Percentiles rank a stretch among this genome's conserved stretches.
These are phyloP conservation scores for Drosophila baimaii DNA, from an alignment of 1,140 invertebrate species.

Conservation along the genomic window DNA sequence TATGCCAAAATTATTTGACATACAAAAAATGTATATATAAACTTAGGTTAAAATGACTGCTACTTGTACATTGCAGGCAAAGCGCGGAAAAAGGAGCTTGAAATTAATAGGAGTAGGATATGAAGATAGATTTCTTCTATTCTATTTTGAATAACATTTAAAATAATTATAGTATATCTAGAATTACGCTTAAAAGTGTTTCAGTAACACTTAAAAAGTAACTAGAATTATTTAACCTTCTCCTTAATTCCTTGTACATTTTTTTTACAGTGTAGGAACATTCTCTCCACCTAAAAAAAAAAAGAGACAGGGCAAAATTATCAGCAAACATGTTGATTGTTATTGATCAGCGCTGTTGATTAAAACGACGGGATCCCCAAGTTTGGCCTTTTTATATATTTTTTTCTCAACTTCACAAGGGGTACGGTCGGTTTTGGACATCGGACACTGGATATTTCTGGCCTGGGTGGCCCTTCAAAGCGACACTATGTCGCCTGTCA, in stretches of 20 bases:
- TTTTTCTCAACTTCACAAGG: conserved; percentile 32
- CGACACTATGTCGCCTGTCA: conserved; percentile 83
- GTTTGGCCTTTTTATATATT: conserved; percentile 13
- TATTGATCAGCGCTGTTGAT: conserved; percentile 80
- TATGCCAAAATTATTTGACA: background rate
- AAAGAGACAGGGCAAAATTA: conserved; percentile 66
- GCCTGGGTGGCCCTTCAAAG: conserved; percentile 79
- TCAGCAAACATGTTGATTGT: conserved; percentile 83
- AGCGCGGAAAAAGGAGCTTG: background rate
- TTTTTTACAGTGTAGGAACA: conserved; percentile 10
- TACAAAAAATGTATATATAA: background rate
- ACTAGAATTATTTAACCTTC: background rate
- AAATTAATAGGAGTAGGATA: background rate
- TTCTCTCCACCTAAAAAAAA: conserved; percentile 23
- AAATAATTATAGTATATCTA: too few species aligned
- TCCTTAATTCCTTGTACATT: too few species aligned
- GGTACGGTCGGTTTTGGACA: conserved; percentile 8
- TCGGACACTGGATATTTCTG: conserved; percentile 73
- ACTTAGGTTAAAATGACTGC: too few species aligned
- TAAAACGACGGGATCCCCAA: conserved; percentile 69
- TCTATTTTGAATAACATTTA: background rate
- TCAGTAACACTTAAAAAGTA: background rate
- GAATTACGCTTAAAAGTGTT: background rate
- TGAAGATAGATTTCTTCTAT: background rate
- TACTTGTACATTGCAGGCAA: background rate